Percentiles rank a stretch among this genome's conserved stretches.
Conservation (phyloP, 2,797 vertebrate genomes). For the Oreochromis mossambicus region DNA sequence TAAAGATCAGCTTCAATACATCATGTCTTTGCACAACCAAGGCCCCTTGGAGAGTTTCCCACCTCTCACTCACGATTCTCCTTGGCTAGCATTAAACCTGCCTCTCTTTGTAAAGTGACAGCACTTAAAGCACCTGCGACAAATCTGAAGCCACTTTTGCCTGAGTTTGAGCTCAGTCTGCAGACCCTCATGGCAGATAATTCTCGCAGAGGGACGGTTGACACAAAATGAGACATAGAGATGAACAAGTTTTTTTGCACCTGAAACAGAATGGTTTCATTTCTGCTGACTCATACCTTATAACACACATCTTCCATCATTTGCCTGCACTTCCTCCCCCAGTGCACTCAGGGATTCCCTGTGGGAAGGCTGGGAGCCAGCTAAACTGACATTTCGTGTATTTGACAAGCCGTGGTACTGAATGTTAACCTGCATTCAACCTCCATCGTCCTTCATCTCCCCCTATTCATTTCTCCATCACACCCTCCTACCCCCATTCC, state of each 20-base stretch:
- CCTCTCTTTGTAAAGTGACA: conserved; percentile 48
- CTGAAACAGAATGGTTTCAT: conserved; percentile 21
- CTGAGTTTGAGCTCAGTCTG: conserved; percentile 50
- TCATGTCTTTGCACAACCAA: neutral
- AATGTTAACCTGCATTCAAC: conserved; percentile 55
- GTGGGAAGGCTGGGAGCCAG: conserved; percentile 31
- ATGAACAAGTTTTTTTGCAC: conserved; percentile 34
- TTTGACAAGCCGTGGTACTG: conserved; percentile 45
- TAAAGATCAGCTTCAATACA: conserved; percentile 4
- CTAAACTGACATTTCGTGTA: conserved; percentile 41
- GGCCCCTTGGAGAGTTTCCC: conserved; percentile 23
- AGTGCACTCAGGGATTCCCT: conserved; percentile 37
- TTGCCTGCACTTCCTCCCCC: neutral
- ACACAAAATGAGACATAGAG: conserved; percentile 15
- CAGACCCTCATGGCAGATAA: conserved; percentile 54
- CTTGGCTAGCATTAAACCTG: conserved; percentile 15
- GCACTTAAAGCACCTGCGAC: conserved; percentile 50
- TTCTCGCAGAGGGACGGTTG: conserved; percentile 38
- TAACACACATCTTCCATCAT: conserved; percentile 1
- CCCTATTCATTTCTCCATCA: conserved; percentile 8
- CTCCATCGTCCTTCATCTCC: conserved; percentile 27
- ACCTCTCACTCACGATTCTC: conserved; percentile 14
- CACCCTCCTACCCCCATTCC: neutral
- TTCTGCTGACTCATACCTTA: conserved; percentile 59
- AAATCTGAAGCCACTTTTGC: conserved; percentile 56